Evolutionary conservation across 2,888 invertebrate genomes (phyloP).

Genomic region (Diarsia rubi): DNA sequence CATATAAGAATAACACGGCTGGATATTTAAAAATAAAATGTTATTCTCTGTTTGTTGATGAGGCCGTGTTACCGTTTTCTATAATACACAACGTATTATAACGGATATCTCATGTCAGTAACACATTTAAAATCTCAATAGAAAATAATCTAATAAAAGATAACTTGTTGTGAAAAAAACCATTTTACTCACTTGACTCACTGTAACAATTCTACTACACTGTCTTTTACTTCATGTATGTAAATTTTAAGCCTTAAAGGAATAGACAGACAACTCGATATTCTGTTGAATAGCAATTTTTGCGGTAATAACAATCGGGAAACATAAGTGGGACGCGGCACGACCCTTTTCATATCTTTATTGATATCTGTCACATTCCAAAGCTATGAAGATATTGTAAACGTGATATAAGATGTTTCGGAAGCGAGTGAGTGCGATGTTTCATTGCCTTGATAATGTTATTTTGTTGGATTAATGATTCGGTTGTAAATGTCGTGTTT

Average conservation of each 20-base stretch:
- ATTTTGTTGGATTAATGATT: conserved; percentile 56
- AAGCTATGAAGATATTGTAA: conserved; percentile 70
- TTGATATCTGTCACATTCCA: conserved; percentile 81
- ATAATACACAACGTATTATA: no score
- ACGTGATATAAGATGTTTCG: conserved; percentile 67
- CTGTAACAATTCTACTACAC: conserved; percentile 52
- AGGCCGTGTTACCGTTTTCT: no score
- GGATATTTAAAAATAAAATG: no score
- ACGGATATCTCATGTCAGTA: no score
- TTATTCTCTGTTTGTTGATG: no score
- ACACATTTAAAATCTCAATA: no score
- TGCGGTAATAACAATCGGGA: conserved; percentile 84
- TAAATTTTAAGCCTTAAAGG: conserved; percentile 72
- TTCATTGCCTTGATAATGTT: conserved; percentile 55
- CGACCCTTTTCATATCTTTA: conserved; percentile 82
- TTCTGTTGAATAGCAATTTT: conserved; percentile 84
- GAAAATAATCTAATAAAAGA: no score
- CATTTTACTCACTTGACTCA: conserved; percentile 14
- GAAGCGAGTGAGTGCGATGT: conserved; percentile 55
- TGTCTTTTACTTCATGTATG: conserved; percentile 60
- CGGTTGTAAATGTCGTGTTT: conserved; percentile 24
- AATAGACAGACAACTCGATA: conserved; percentile 77
- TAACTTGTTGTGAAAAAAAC: not conserved
- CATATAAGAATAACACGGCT: no score
- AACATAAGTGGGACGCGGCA: conserved; percentile 79